Base-by-base conservation (phyloP, 2,888 invertebrate genomes). In the Dendrolimus houi region DNA sequence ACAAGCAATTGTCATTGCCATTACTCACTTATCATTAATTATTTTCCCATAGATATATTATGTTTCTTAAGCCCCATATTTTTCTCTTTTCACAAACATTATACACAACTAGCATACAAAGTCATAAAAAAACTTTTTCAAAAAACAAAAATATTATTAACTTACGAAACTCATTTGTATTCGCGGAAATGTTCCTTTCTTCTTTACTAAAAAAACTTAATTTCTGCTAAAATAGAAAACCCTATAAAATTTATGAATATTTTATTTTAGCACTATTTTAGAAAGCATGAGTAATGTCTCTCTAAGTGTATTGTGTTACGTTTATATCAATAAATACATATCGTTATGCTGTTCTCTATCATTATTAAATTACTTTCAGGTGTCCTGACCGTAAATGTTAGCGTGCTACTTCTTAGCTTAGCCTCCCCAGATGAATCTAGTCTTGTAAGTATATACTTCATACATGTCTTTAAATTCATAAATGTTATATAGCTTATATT, bases 341-440 rank as follows among this genome's bases (percentile, higher is more conserved):
- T 58, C 61, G 54, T 56, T 6, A 6, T 29, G 3, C 29, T 64
- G 59, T 61, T 66, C 62, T 63, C 60, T 66, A 58, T 63, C 58
- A 60, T 56, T 29, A 29, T 29, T 29, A 29, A 29, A 29, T 79
- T 63, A 54, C 75, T 89, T 95, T 76, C 93, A 97, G 97, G 96
- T 90, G 96, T 96, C 78, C 93, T 97, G 88, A 96, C 96, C 75
- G 97, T 98, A 70, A 97, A 97, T 91, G 97, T 98, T 85, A 97
- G 97, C 91, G 97, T 98, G 72, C 93, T 97, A 85, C 94, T 98
- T 77, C 94, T 98, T 82, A 97, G 97, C 91, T 94, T 98, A 91
- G 97, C 97, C 75, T 98, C 98, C 71, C 98, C 98, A 68, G 98
- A 98, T 91, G 98, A 98, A 92, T 97, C 97, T 81, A 97, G 97